Base-by-base conservation (phyloP, 2,888 invertebrate genomes). In the Apamea anceps region DNA sequence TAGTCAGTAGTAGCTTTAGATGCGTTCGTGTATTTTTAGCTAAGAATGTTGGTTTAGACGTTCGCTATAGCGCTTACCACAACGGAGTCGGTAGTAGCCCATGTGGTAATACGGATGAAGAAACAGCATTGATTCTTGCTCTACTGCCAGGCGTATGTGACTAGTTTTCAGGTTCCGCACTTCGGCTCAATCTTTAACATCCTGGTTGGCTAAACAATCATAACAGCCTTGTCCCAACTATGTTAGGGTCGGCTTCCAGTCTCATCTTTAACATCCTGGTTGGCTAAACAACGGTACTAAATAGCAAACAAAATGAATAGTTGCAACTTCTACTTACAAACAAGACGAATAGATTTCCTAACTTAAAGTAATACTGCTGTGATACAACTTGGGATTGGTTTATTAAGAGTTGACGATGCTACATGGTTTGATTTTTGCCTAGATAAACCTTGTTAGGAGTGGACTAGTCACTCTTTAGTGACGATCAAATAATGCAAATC, bases 21-120 rank as follows among this genome's bases (percentile, higher is more conserved):
- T 90, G 90, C 90, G 90, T 90, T 90, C 86, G 80, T 82, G 75
- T 90, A 90, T 90, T 90, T 90, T 87, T 90, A 90, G 89, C 85
- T 89, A 78, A 88, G 90, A 90, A 89, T 89, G 88, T 85, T 90
- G 62, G 87, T 89, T 88, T 88, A 87, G 90, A 88, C 87, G 89
- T 81, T 86, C 85, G 80, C 82, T 88, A 80, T 80, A 84, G 67
- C 82, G 84, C 86, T 87, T 86, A 86, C 76, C 85, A 85, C 79
- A 54, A 75, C 79, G 82, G 68, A 79, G 71, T 79, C 54, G 71
- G 60, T 81, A 85, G 85, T 87, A 75, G 75, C 66, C 77, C 63
- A 85, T 84, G 82, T 68, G 82, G 77, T 77, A 80, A 80, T 48
- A 77, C 42, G 32, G 77, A 62, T 77, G 66, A 73, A 81, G 72